A percentile compares a stretch with the other conserved stretches of the same genome.
phyloP scores from a whole-genome alignment of 2,888 invertebrate genomes.

The Drosophila incognita region DNA sequence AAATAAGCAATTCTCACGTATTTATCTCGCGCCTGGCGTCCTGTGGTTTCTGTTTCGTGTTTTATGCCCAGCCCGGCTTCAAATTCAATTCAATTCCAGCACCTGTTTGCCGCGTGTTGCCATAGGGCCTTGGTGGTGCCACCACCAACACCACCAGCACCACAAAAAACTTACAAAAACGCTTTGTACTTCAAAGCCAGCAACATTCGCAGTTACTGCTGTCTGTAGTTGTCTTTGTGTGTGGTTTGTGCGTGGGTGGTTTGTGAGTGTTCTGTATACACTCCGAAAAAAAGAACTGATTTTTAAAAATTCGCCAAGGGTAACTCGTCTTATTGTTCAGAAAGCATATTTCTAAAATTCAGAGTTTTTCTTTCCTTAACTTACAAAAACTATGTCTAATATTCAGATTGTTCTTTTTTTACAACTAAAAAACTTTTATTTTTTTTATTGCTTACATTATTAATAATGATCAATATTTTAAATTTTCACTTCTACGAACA shows the following conservation, averaged over 20 bases:
- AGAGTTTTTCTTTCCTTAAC: background rate
- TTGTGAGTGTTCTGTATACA: background rate
- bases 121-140: slow-evolving; percentile 64
- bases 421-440: background rate
- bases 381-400: background rate
- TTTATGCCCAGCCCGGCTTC: slow-evolving; percentile 34
- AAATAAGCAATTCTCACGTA: slow-evolving; percentile 79
- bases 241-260: slow-evolving; percentile 16
- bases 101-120: slow-evolving; percentile 57
- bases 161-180: slow-evolving; percentile 35
- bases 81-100: slow-evolving; percentile 73
- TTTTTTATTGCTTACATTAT: background rate
- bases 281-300: background rate
- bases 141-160: slow-evolving; percentile 41
- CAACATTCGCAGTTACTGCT: slow-evolving; percentile 49
- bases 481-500: background rate
- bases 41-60: slow-evolving; percentile 42
- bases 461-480: background rate
- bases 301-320: background rate
- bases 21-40: slow-evolving; percentile 49
- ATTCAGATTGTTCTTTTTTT: background rate
- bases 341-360: background rate
- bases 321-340: background rate
- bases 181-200: slow-evolving; percentile 77
- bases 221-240: slow-evolving; percentile 40